Evolutionary conservation across 2,888 invertebrate species (phyloP).

Genomic region (Mayetiola destructor): DNA sequence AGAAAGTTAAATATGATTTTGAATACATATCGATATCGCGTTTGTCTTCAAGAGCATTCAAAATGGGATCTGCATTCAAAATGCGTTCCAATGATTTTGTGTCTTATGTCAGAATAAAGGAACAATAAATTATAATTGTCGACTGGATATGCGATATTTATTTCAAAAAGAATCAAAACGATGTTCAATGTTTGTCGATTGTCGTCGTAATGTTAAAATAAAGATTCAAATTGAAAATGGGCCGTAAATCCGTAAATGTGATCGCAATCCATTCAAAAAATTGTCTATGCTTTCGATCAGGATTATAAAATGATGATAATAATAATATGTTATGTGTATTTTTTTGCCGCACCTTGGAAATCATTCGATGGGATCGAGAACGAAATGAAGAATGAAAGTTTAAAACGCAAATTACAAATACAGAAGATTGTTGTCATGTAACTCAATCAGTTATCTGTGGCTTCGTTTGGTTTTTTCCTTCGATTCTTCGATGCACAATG

Average conservation of each 20-base stretch:
- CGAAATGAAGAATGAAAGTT: background rate
- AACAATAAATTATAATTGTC: too few relatives aligned
- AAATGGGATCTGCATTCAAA: too few relatives aligned
- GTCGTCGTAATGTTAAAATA: too few relatives aligned
- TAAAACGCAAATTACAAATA: background rate
- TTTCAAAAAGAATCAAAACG: too few relatives aligned
- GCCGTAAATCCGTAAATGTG: background rate
- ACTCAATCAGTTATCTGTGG: conserved; percentile 8
- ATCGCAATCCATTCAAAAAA: background rate
- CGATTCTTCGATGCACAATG: background rate
- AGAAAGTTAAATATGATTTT: too few relatives aligned
- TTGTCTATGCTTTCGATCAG: conserved; percentile 2
- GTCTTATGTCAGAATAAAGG: too few relatives aligned
- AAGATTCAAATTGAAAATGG: too few relatives aligned
- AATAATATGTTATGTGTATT: conserved; percentile 1
- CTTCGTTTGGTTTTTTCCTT: background rate
- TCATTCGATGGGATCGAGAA: background rate
- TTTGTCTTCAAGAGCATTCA: too few relatives aligned
- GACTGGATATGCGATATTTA: too few relatives aligned
- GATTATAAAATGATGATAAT: conserved; percentile 12
- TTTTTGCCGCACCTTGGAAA: background rate
- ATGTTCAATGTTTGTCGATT: too few relatives aligned
- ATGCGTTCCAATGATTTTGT: too few relatives aligned
- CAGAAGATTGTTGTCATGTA: background rate
- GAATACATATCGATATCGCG: too few relatives aligned